A percentile compares a stretch with the other conserved stretches of the same genome.
phyloP scores from a whole-genome alignment of 1,140 invertebrate species.

The Telenomus remus region DNA sequence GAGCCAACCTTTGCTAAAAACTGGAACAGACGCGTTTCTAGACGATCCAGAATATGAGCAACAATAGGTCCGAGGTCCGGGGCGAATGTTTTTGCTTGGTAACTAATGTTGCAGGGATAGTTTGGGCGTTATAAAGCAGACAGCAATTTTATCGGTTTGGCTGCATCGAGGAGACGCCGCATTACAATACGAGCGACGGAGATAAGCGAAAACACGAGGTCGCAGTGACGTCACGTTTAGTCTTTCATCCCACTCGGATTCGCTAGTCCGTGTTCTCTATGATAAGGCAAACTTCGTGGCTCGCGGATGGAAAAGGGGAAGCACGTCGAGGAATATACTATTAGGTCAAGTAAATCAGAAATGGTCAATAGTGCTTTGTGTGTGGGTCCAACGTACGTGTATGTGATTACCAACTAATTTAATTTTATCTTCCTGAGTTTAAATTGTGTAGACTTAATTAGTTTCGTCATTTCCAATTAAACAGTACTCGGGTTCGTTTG shows the following conservation, averaged over 20 bases:
- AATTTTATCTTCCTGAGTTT: constrained; percentile 37
- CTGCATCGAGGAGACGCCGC: constrained; percentile 32
- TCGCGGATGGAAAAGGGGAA: constrained; percentile 39
- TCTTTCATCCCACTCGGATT: constrained; percentile 35
- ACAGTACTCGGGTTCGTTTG: constrained; percentile 16
- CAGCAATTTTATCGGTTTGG: constrained; percentile 46
- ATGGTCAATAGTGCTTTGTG: constrained; percentile 23
- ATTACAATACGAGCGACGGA: constrained; percentile 48
- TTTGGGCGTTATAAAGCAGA: constrained; percentile 32
- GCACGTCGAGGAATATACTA: constrained; percentile 38
- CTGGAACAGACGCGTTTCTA: no score
- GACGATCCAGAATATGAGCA: no score
- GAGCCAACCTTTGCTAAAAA: no score
- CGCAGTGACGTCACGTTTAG: constrained; percentile 47
- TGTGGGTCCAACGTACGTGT: not conserved
- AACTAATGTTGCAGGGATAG: constrained; percentile 30
- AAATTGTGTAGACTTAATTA: constrained; percentile 49
- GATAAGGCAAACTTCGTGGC: constrained; percentile 51
- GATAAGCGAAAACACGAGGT: constrained; percentile 39
- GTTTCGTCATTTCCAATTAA: constrained; percentile 46
- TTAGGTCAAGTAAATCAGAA: constrained; percentile 49
- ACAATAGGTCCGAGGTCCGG: no score
- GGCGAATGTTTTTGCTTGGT: constrained; percentile 3
- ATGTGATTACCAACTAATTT: constrained; percentile 46
- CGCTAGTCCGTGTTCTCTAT: constrained; percentile 37